Percentiles rank a stretch among this genome's conserved stretches.
Evolutionary conservation across 2,797 vertebrate genomes (phyloP).

Genomic region (Oreochromis mossambicus): DNA sequence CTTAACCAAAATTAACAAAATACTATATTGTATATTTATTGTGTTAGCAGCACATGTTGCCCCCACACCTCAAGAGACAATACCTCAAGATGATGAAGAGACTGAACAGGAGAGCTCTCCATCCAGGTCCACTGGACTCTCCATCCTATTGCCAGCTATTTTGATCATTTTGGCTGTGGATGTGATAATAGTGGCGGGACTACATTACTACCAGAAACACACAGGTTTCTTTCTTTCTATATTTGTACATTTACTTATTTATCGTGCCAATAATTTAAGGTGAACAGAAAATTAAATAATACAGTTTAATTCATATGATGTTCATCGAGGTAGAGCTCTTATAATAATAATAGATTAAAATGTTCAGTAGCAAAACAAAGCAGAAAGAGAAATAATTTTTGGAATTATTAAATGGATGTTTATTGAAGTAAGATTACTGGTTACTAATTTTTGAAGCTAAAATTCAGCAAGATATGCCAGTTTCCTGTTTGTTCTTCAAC

Average conservation of each 20-base stretch:
- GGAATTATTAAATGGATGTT: not conserved
- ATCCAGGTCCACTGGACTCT: too few relatives aligned
- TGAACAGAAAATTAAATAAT: too few relatives aligned
- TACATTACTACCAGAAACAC: not conserved
- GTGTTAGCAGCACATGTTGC: too few relatives aligned
- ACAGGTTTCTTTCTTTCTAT: not conserved
- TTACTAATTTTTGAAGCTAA: not conserved
- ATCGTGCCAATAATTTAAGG: too few relatives aligned
- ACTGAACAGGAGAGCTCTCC: too few relatives aligned
- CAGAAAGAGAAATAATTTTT: fast-evolving
- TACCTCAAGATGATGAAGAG: too few relatives aligned
- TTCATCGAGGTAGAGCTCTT: fast-evolving
- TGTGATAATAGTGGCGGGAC: too few relatives aligned
- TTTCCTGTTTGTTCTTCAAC: not conserved
- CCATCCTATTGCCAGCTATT: too few relatives aligned
- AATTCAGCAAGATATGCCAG: not conserved
- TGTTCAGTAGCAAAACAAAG: fast-evolving
- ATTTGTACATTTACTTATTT: not conserved
- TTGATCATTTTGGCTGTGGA: too few relatives aligned
- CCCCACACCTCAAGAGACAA: too few relatives aligned
- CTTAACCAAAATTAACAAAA: too few relatives aligned
- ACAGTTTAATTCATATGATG: not conserved
- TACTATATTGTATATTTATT: too few relatives aligned
- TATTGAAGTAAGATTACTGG: fast-evolving
- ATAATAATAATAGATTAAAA: not conserved